These are phyloP conservation scores for Gallinago media DNA, from an alignment of 2,113 vertebrate genomes.

Conservation along the genomic window DNA sequence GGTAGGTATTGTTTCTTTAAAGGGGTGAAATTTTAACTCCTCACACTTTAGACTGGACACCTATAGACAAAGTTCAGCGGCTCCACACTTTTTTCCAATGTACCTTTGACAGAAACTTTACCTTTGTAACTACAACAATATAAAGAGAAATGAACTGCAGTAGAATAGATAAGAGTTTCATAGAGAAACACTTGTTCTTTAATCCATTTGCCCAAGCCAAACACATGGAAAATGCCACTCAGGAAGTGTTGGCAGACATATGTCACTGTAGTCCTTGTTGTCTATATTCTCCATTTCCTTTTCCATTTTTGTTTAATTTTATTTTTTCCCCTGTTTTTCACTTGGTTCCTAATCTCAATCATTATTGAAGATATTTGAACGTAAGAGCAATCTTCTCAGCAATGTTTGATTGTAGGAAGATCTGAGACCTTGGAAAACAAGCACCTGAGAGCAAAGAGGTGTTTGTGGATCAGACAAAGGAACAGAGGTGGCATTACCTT, in stretches of 20 bases:
- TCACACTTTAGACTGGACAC: background rate
- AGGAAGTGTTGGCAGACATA: background rate
- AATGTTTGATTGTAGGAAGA: background rate
- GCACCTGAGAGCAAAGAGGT: background rate
- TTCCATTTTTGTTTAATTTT: background rate
- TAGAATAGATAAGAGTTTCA: background rate
- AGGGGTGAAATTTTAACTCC: background rate
- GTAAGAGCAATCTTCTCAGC: background rate
- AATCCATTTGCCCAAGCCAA: background rate
- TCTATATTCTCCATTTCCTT: background rate
- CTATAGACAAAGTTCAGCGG: background rate
- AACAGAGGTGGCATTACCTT: background rate
- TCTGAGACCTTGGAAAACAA: background rate
- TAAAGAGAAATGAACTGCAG: background rate
- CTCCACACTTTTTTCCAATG: background rate
- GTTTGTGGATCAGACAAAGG: fast-evolving
- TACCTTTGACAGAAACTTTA: background rate
- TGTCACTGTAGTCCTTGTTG: background rate
- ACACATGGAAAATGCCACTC: background rate
- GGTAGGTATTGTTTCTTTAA: background rate
- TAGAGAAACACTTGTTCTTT: background rate
- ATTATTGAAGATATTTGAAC: background rate
- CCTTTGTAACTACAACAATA: background rate
- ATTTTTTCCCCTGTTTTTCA: background rate
- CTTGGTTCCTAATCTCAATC: background rate